Evolutionary conservation across 2,113 vertebrate genomes (phyloP).

Genomic region (Dryoscopus gambensis): DNA sequence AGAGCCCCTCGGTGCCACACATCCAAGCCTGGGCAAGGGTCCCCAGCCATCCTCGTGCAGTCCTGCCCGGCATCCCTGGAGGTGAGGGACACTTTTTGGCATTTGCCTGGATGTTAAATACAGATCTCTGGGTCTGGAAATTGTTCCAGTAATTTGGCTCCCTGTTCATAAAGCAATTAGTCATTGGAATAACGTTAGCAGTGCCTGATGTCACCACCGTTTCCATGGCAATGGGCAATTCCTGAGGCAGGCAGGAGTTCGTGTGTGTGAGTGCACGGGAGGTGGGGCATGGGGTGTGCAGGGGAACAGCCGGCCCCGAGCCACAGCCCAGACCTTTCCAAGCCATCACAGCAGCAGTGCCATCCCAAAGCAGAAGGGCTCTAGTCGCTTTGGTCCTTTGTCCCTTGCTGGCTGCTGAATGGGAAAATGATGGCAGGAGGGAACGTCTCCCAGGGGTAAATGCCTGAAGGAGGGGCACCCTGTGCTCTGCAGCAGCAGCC

Average conservation of each 20-base stretch:
- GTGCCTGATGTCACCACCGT: not conserved
- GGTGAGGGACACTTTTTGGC: not conserved
- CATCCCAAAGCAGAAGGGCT: not conserved
- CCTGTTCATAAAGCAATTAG: not conserved
- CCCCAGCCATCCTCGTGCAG: not conserved
- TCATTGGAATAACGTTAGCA: not conserved
- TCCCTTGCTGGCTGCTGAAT: not conserved
- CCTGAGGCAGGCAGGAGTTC: not conserved
- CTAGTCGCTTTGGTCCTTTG: accelerated
- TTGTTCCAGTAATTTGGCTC: not conserved
- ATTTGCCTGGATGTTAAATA: not conserved
- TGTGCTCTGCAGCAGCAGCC: not conserved
- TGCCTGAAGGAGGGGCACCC: not conserved
- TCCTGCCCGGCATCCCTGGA: not conserved
- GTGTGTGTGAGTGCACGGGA: not conserved
- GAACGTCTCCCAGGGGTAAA: not conserved
- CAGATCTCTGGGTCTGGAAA: not conserved
- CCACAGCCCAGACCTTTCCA: not conserved
- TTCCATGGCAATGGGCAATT: slow-evolving; percentile 39
- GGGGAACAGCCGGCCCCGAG: not conserved
- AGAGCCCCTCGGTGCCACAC: not conserved
- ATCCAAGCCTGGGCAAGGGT: not conserved
- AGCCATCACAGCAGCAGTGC: not conserved
- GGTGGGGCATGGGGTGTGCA: not conserved
- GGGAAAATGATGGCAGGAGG: not conserved